These are phyloP conservation scores for Puffinus mauretanicus DNA, from an alignment of 2,113 vertebrate species.

Conservation along the genomic window DNA sequence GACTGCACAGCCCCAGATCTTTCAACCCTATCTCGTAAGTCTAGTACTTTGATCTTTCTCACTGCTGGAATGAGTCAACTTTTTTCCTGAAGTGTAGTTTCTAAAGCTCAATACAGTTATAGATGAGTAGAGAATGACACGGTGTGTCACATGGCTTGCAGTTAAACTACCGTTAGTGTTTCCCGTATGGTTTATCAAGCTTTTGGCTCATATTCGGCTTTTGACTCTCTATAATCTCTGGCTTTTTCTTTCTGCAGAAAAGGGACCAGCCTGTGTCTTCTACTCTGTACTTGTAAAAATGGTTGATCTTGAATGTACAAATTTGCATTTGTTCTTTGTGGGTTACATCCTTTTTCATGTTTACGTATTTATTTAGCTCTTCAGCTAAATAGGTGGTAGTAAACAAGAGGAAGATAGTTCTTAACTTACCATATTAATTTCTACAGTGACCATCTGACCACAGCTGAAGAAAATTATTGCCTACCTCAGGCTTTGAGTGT, in stretches of 20 bases:
- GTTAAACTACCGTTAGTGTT: neutral
- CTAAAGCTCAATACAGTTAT: neutral
- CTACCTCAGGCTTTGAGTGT: neutral
- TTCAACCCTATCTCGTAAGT: neutral
- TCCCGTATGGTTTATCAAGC: neutral
- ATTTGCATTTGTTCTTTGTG: neutral
- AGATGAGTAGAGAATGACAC: neutral
- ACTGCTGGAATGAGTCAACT: neutral
- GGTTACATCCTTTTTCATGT: neutral
- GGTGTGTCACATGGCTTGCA: neutral
- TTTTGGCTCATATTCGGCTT: neutral
- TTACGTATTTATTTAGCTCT: neutral
- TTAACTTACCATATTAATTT: neutral
- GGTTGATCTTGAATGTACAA: neutral
- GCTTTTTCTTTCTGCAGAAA: neutral
- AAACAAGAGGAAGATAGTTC: neutral
- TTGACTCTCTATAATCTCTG: neutral
- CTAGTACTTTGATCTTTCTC: slow-evolving; percentile 11
- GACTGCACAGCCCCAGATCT: slow-evolving; percentile 6
- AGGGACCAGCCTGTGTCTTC: neutral
- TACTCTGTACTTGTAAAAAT: neutral
- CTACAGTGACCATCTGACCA: neutral
- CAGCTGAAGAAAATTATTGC: neutral
- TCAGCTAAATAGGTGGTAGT: neutral
- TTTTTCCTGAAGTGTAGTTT: neutral